A percentile compares a stretch with the other conserved stretches of the same genome.
phyloP scores from a whole-genome alignment of 2,797 vertebrate genomes.

The Acropternis orthonyx region DNA sequence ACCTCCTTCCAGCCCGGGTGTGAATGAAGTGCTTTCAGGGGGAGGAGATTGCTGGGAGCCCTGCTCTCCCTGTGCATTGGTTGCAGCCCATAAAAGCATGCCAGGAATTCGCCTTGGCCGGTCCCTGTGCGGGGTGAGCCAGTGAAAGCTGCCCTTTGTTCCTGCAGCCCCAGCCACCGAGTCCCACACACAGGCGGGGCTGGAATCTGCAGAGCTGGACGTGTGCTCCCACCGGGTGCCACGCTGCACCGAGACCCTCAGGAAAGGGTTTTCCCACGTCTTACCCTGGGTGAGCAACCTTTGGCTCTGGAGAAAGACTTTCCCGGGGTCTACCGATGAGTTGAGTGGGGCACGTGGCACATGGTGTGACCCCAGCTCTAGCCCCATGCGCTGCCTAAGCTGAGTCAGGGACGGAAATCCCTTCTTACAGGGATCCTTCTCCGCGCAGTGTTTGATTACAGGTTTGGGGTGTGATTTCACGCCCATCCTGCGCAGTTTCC shows the following conservation, averaged over 20 bases:
- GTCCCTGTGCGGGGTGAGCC: not conserved
- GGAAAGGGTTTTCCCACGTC: not conserved
- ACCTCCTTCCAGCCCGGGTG: not conserved
- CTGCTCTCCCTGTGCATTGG: not conserved
- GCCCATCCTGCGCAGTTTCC: not conserved
- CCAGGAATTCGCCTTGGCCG: not conserved
- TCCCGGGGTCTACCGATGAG: accelerated
- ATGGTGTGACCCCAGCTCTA: not conserved
- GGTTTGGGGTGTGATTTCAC: not conserved
- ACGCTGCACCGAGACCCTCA: accelerated
- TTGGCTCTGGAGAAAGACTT: accelerated
- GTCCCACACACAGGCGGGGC: not conserved
- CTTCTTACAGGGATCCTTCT: not conserved
- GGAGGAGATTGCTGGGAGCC: constrained; percentile 17
- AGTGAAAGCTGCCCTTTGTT: constrained; percentile 43
- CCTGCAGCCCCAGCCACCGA: not conserved
- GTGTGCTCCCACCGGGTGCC: not conserved
- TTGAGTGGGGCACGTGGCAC: not conserved
- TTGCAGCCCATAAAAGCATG: constrained; percentile 34
- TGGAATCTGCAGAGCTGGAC: constrained; percentile 16
- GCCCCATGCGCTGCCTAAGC: not conserved
- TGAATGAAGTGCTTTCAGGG: constrained; percentile 42
- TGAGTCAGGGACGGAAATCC: not conserved
- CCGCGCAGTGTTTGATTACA: not conserved
- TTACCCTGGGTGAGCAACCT: not conserved